These are phyloP conservation scores for Notothenia coriiceps DNA, from an alignment of 2,113 vertebrate species.

Conservation along the genomic window DNA sequence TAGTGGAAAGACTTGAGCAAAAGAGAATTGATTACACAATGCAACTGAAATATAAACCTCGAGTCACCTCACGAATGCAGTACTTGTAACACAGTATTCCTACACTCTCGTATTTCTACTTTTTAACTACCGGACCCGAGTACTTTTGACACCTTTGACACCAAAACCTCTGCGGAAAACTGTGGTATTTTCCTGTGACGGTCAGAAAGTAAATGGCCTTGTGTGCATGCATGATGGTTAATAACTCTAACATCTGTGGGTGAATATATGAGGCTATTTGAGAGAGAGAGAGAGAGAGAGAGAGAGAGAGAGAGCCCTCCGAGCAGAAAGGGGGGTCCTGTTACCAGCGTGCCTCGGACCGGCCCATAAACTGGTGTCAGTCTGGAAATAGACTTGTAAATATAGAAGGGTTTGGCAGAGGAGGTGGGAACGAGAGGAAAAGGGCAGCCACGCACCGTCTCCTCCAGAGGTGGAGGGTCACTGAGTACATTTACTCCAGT, in stretches of 20 bases:
- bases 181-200: too few relatives aligned
- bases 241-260: conserved; percentile 73
- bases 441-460: conserved; percentile 59
- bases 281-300: conserved; percentile 34
- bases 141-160: too few relatives aligned
- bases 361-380: conserved; percentile 71
- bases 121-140: too few relatives aligned
- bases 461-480: conserved; percentile 7
- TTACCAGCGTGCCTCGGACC: conserved; percentile 67
- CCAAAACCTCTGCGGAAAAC: too few relatives aligned
- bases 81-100: too few relatives aligned
- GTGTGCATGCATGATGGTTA: conserved; percentile 48
- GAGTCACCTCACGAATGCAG: too few relatives aligned
- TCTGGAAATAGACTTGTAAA: conserved; percentile 80
- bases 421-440: conserved; percentile 65
- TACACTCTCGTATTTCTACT: too few relatives aligned
- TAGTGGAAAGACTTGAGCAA: too few relatives aligned
- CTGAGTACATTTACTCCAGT: too few relatives aligned
- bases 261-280: conserved; percentile 46
- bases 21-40: too few relatives aligned
- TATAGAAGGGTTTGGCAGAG: conserved; percentile 60
- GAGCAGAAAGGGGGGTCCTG: conserved; percentile 51
- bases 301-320: conserved; percentile 24
- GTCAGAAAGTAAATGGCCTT: conserved; percentile 11
- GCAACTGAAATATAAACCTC: too few relatives aligned